Conservation (phyloP, 1,140 invertebrate species). For the Semibalanus balanoides region DNA sequence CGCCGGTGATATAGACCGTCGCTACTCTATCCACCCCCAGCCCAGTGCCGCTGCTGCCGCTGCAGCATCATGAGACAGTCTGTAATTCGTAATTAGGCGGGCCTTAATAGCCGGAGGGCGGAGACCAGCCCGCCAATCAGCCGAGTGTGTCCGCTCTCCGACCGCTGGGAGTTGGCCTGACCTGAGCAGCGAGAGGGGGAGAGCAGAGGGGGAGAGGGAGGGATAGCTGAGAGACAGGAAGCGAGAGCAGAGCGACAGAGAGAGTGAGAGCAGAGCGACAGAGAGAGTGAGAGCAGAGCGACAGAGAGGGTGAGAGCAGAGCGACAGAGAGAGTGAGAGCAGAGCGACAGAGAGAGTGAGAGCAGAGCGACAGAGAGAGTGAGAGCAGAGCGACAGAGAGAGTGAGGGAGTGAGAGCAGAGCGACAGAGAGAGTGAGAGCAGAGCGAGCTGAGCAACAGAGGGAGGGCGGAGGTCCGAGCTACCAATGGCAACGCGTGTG, state of each 20-base stretch:
- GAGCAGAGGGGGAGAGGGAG: neutral
- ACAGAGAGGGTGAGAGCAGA: neutral
- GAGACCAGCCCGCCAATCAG: neutral
- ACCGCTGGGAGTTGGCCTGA: neutral
- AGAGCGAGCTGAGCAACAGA: too few relatives aligned
- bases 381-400: neutral
- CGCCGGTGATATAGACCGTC: too few relatives aligned
- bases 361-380: neutral
- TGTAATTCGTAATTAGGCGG: neutral
- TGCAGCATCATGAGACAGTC: too few relatives aligned
- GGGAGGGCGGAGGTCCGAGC: too few relatives aligned
- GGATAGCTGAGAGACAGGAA: neutral
- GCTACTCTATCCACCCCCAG: too few relatives aligned
- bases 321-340: neutral
- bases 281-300: constrained; percentile 11
- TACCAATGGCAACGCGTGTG: too few relatives aligned
- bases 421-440: too few relatives aligned
- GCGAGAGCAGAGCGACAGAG: neutral
- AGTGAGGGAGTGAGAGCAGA: neutral
- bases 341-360: neutral
- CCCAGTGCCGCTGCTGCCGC: too few relatives aligned
- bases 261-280: constrained; percentile 5
- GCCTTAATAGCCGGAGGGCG: neutral
- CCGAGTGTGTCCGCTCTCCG: neutral
- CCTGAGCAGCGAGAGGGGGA: too few relatives aligned